Evolutionary conservation across 2,888 invertebrate genomes (phyloP).

Genomic region (Charanyca ferruginea): DNA sequence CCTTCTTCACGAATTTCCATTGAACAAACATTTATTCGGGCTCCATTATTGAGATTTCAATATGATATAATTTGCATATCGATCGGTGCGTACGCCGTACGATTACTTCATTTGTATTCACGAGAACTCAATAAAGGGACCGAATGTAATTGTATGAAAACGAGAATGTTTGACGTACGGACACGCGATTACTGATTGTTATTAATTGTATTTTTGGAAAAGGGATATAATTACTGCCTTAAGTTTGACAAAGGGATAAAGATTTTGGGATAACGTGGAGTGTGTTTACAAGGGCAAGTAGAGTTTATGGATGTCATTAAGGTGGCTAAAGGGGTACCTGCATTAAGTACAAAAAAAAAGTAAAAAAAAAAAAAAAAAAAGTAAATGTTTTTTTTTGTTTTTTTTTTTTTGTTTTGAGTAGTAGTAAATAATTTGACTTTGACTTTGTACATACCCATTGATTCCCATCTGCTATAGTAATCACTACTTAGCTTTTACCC

Average conservation of each 20-base stretch:
- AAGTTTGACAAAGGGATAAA: not conserved
- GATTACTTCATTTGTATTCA: conserved; percentile 62
- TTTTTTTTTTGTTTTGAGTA: no score
- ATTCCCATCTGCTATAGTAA: no score
- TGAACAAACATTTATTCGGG: conserved; percentile 39
- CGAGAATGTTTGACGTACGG: conserved; percentile 6
- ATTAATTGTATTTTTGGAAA: conserved; percentile 36
- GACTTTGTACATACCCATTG: no score
- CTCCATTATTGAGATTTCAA: conserved; percentile 57
- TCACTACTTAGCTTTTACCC: no score
- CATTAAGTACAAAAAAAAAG: no score
- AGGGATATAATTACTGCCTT: not conserved
- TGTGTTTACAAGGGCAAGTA: no score
- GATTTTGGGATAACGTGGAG: not conserved
- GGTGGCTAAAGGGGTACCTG: no score
- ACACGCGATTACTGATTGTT: conserved; percentile 33
- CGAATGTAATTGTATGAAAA: conserved; percentile 43
- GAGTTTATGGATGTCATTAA: no score
- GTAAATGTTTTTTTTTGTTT: no score
- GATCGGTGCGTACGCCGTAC: conserved; percentile 18
- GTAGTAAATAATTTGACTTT: no score
- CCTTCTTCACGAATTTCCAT: conserved; percentile 11
- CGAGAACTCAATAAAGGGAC: conserved; percentile 57
- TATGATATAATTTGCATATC: conserved; percentile 60
- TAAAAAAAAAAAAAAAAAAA: no score